Base-by-base conservation (phyloP, 2,797 vertebrate genomes). In the Aulostomus chinensis region DNA sequence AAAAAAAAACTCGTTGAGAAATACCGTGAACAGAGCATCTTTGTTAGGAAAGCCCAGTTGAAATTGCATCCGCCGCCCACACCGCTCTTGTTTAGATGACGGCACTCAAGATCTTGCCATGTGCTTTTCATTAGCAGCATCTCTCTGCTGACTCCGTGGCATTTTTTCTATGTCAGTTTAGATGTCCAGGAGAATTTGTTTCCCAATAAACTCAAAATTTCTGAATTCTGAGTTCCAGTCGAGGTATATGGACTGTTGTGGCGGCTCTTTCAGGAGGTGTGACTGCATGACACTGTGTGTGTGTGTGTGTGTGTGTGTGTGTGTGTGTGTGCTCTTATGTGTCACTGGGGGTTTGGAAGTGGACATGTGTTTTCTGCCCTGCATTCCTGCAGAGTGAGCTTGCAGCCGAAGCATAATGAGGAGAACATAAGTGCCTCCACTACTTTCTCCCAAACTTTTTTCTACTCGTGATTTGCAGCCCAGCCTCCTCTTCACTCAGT, bases 51-150 rank as follows among this genome's bases (percentile, higher is more conserved):
- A 66, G 36, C 50, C 33, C 42, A 43, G 57, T 51, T 59, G 34
- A 42, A 42, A 64, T 32, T 45, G n/a, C n/a, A 31, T 60, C 50
- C 17, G 50, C 60, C 35, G 58, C 77, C 62, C 65, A 51, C 52
- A 29, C 57, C 0, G 4, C 43, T 60, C 39, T 81, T 80, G 77
- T 80, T 80, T 63, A 59, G 38, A 73, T 41, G 62, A 52, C 39
- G 53, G 43, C 46, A 64, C 54, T 45, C 55, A 46, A n/a, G 43
- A 59, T 51, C 46, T 54, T 49, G 41, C 51, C 72, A 85, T 85
- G 69, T 87, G 83, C 36, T 84, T 85, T 77, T 72, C 69, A 85
- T 84, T 71, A 81, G 59, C 52, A 70, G 62, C 79, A 81, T 73
- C 77, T 46, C 71, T 52, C 22, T 2, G 3, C 38, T 54, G 49